Base-by-base conservation (phyloP, 2,888 invertebrate species). In the Temnothorax ravouxi region DNA sequence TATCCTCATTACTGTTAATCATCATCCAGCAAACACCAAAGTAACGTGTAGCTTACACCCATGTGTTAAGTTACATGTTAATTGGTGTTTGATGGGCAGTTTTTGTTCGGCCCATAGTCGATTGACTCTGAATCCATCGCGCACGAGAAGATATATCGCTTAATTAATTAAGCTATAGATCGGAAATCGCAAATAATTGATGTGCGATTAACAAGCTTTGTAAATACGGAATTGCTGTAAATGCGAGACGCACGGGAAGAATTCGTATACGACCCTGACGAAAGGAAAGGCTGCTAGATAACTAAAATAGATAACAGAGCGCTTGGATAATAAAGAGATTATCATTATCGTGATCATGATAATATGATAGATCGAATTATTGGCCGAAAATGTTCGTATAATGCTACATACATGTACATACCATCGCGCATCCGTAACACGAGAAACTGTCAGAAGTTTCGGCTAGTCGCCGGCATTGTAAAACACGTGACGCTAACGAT, bases 391-490 rank as follows among this genome's bases (percentile, higher is more conserved):
- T 50, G 18, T 5, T 15, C 6, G 29, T 69, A 15, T 50, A 50
- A 3, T 2, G 44, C 9, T 38, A 38, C 6, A 34, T 71, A 52
- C 18, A 38, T 62, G 38, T 13, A 25, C 52, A 0, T 34, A 61
- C 6, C 5, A 1, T 25, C 25, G 25, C 25, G 25, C 25, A 5
- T 50, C 25, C 25, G 13, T 47, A 62, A 5, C 34, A 29, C 4
- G 6, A 41, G n/a, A 21, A 62, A 75, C 18, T 50, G 21, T 29
- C 21, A 62, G 41, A 67, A 29, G 21, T 44, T 77, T 44, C 44
- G 54, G 77, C 77, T 77, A 67, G 77, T 77, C 67, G 54, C 15
- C 54, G 41, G 15, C 15, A 56, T 41, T 76, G 64, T 77, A 54
- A 77, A 47, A 61, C 29, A 15, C n/a, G 11, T 47, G 61, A 47